A percentile compares a stretch with the other conserved stretches of the same genome.
These are phyloP conservation scores for Noctua pronuba DNA, from an alignment of 2,888 invertebrate species.

Conservation along the genomic window DNA sequence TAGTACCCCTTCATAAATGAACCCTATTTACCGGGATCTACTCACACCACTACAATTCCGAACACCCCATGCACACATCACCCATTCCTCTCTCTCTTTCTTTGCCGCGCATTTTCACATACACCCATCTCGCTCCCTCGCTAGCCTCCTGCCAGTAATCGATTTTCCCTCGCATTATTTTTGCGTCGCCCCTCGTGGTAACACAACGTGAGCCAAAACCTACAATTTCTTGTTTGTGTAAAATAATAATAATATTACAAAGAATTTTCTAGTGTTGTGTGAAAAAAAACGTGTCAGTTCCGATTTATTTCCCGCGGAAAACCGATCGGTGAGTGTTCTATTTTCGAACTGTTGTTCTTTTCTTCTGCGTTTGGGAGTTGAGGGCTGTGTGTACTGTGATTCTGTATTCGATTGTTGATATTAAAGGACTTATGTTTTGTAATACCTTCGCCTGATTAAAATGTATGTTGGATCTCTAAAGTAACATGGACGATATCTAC, in stretches of 20 bases:
- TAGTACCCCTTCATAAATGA: constrained; percentile 65
- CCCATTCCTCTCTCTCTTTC: constrained; percentile 54
- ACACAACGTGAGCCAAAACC: constrained; percentile 54
- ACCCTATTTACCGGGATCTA: constrained; percentile 66
- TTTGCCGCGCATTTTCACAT: neutral
- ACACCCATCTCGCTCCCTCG: constrained; percentile 43
- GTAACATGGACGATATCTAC: constrained; percentile 23
- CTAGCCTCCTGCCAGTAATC: constrained; percentile 58
- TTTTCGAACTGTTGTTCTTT: constrained; percentile 13
- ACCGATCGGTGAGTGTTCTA: constrained; percentile 54
- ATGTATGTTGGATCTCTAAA: neutral
- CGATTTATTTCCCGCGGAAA: constrained; percentile 24
- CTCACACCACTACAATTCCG: constrained; percentile 54
- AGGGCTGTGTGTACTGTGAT: constrained; percentile 3
- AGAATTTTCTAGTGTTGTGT: constrained; percentile 44
- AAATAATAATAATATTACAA: constrained; percentile 52
- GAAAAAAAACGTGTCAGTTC: constrained; percentile 37
- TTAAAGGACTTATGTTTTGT: constrained; percentile 21
- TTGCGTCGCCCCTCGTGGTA: constrained; percentile 58
- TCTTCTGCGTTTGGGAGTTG: neutral
- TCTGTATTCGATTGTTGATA: constrained; percentile 17
- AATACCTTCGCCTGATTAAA: constrained; percentile 36
- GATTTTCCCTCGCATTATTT: constrained; percentile 70
- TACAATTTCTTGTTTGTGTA: constrained; percentile 54
- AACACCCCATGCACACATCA: constrained; percentile 57